These are phyloP conservation scores for Parnassius orleans DNA, from an alignment of 2,888 invertebrate genomes.

Conservation along the genomic window DNA sequence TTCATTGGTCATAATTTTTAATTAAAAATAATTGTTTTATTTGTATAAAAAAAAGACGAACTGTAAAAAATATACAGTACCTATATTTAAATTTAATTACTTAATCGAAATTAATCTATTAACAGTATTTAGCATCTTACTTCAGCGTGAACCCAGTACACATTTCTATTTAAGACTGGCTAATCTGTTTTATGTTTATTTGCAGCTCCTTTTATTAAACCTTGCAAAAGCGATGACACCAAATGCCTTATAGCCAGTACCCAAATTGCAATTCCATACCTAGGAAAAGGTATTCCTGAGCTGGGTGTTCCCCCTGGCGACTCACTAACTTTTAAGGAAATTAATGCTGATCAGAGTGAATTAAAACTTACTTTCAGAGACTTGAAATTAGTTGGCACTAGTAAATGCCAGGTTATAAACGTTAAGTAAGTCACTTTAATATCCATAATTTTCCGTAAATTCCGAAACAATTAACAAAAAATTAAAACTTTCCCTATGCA, in stretches of 20 bases:
- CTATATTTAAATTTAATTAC: too few species aligned
- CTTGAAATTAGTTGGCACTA: constrained; percentile 3
- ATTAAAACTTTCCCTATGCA: too few species aligned
- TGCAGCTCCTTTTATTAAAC: constrained; percentile 41
- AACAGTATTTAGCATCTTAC: too few species aligned
- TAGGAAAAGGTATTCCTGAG: constrained; percentile 12
- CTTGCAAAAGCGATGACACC: constrained; percentile 38
- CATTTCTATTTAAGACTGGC: too few species aligned
- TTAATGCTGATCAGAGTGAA: constrained; percentile 8
- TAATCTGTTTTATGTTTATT: constrained; percentile 1
- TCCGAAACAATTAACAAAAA: too few species aligned
- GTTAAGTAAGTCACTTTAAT: constrained; percentile 13
- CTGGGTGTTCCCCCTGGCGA: constrained; percentile 5
- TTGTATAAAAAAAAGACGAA: too few species aligned
- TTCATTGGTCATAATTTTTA: too few species aligned
- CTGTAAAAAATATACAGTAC: too few species aligned
- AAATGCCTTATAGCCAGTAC: constrained; percentile 34
- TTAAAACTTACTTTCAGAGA: constrained; percentile 2
- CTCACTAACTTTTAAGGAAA: constrained; percentile 3
- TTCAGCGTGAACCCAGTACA: too few species aligned
- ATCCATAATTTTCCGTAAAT: background rate
- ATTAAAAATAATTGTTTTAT: too few species aligned
- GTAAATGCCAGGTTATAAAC: constrained; percentile 1
- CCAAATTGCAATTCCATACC: constrained; percentile 1
- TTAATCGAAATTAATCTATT: too few species aligned